These are phyloP conservation scores for Leucophenga varia DNA, from an alignment of 1,140 invertebrate genomes.

Conservation along the genomic window DNA sequence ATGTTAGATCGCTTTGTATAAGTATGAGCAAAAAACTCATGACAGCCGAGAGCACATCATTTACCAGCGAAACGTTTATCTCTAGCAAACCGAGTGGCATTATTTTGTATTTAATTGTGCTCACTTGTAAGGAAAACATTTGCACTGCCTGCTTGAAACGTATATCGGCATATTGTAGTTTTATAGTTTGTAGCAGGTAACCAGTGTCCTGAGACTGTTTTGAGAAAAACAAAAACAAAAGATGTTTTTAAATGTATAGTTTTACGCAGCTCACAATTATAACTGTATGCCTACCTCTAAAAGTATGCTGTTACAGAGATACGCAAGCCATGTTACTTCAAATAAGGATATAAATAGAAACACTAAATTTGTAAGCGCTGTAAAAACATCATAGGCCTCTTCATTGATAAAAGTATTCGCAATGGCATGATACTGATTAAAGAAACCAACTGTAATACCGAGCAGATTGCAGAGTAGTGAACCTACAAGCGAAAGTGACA, in stretches of 20 bases:
- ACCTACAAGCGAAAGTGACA: conserved; percentile 32
- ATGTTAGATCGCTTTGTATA: conserved; percentile 18
- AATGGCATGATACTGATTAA: conserved; percentile 34
- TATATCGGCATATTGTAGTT: conserved; percentile 9
- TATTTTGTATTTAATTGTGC: conserved; percentile 13
- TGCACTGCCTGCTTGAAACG: conserved; percentile 15
- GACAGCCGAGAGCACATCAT: conserved; percentile 15
- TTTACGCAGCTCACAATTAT: neutral
- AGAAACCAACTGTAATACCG: conserved; percentile 42
- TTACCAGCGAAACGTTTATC: conserved; percentile 13
- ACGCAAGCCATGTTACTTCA: conserved; percentile 31
- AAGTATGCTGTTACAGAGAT: conserved; percentile 28
- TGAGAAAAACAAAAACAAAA: neutral
- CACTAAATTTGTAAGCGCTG: conserved; percentile 33
- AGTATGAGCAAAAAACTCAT: conserved; percentile 19
- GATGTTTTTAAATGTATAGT: neutral
- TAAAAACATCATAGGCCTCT: conserved; percentile 37
- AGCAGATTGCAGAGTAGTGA: conserved; percentile 44
- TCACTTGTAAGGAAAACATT: conserved; percentile 9
- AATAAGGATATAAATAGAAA: conserved; percentile 38
- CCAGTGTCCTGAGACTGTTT: conserved; percentile 12
- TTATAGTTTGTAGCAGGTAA: conserved; percentile 8
- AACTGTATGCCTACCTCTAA: conserved; percentile 6
- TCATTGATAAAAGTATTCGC: conserved; percentile 34
- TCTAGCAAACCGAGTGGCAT: conserved; percentile 11